phyloP scores from a whole-genome alignment of 2,888 invertebrate genomes.

The Notodonta ziczac region DNA sequence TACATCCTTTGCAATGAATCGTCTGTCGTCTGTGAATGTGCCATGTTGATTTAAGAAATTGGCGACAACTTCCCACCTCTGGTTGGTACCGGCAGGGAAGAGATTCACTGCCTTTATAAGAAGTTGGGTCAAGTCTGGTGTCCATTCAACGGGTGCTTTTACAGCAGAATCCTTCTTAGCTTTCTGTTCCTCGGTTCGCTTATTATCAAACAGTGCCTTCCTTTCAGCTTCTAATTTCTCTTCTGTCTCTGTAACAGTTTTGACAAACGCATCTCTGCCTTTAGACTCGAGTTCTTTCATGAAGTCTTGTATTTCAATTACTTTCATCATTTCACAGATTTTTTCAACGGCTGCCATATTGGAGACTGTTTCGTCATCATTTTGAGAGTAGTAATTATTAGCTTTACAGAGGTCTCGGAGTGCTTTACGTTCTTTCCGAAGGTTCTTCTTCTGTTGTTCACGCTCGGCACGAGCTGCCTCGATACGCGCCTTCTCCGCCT shows the following conservation, averaged over 20 bases:
- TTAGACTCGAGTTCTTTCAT: conserved; percentile 88
- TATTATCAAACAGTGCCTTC: conserved; percentile 83
- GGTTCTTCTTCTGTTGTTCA: conserved; percentile 92
- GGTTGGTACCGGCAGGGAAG: conserved; percentile 97
- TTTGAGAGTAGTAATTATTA: conserved; percentile 90
- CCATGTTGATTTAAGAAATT: conserved; percentile 97
- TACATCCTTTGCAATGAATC: conserved; percentile 95
- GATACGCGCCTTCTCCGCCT: conserved; percentile 91
- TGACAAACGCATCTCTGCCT: conserved; percentile 87
- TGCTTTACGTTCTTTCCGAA: conserved; percentile 94
- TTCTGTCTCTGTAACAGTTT: conserved; percentile 89
- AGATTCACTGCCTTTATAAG: conserved; percentile 98
- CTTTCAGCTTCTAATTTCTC: conserved; percentile 91
- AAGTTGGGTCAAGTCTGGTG: conserved; percentile 92
- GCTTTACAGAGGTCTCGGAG: conserved; percentile 92
- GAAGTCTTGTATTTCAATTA: conserved; percentile 89
- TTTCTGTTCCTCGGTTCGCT: conserved; percentile 73
- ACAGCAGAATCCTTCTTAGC: conserved; percentile 72
- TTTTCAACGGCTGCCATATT: conserved; percentile 97
- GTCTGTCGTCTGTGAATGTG: conserved; percentile 82
- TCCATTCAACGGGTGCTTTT: conserved; percentile 89
- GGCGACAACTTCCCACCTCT: conserved; percentile 97
- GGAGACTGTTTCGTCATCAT: conserved; percentile 89
- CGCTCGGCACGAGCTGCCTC: conserved; percentile 94
- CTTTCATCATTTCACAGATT: conserved; percentile 92